A percentile compares a stretch with the other conserved stretches of the same genome.
phyloP scores from a whole-genome alignment of 2,888 invertebrate genomes.

The Plebejus anna region DNA sequence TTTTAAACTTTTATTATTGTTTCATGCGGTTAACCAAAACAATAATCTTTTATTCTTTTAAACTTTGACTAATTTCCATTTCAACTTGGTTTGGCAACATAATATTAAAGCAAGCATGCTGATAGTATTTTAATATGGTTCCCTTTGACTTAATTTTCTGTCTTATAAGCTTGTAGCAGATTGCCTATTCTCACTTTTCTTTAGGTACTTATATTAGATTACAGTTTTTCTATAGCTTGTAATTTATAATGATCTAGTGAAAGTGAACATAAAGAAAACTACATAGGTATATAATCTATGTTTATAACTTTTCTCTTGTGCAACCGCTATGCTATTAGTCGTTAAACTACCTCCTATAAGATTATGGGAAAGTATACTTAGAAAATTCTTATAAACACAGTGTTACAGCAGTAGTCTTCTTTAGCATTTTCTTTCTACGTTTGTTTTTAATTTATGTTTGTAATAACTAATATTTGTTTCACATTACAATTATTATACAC shows the following conservation, averaged over 20 bases:
- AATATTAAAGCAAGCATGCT: neutral
- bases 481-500: neutral
- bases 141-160: neutral
- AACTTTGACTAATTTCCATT: neutral
- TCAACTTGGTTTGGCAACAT: neutral
- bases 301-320: constrained; percentile 25
- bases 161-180: neutral
- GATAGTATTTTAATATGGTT: neutral
- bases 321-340: constrained; percentile 26
- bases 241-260: constrained; percentile 17
- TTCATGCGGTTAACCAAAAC: neutral
- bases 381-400: constrained; percentile 9
- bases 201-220: neutral
- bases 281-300: constrained; percentile 10
- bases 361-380: constrained; percentile 24
- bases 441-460: neutral
- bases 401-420: neutral
- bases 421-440: neutral
- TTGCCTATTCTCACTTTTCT: neutral
- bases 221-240: neutral
- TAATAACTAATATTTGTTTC: neutral
- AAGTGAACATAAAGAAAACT: constrained; percentile 25
- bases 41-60: neutral
- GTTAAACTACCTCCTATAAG: constrained; percentile 16
- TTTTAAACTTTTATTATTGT: no score